Evolutionary conservation across 2,888 invertebrate species (phyloP).

Genomic region (Caenorhabditis zanzibari): DNA sequence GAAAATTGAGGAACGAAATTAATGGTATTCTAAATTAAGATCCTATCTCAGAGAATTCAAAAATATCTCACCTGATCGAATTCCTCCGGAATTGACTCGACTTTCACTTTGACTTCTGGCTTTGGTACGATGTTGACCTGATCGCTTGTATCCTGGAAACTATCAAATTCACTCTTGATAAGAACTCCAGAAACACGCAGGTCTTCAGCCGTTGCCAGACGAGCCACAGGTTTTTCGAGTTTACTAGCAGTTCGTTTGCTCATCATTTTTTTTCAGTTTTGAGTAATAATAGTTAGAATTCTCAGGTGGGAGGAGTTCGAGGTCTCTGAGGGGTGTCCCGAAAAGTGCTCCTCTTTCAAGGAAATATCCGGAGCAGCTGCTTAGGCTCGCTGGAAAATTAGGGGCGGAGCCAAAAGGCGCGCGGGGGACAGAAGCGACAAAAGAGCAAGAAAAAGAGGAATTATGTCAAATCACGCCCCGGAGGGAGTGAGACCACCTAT

Average conservation of each 20-base stretch:
- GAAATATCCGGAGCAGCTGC: slow-evolving; percentile 16
- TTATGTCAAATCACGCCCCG: slow-evolving; percentile 37
- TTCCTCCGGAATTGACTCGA: slow-evolving; percentile 27
- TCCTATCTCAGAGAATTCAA: background rate
- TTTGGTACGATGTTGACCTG: slow-evolving; percentile 37
- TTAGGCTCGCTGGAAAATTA: slow-evolving; percentile 21
- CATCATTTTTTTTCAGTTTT: slow-evolving; percentile 13
- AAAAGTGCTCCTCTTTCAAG: slow-evolving; percentile 13
- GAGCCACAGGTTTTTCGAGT: slow-evolving; percentile 39
- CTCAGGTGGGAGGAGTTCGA: background rate
- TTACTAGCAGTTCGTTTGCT: slow-evolving; percentile 42
- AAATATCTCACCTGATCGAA: slow-evolving; percentile 35
- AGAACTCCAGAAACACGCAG: slow-evolving; percentile 17
- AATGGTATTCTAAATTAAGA: background rate
- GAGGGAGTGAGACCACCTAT: slow-evolving; percentile 29
- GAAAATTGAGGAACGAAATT: background rate
- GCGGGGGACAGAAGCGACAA: slow-evolving; percentile 12
- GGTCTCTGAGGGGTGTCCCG: background rate
- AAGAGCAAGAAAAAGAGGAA: slow-evolving; percentile 30
- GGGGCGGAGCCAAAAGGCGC: slow-evolving; percentile 21
- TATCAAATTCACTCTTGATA: slow-evolving; percentile 38
- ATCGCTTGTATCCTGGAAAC: slow-evolving; percentile 56
- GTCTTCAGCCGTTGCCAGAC: slow-evolving; percentile 22
- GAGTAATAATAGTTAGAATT: background rate
- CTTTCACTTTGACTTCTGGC: slow-evolving; percentile 28